Conservation (phyloP, 2,888 invertebrate species). For the Tachystola acroxantha region DNA sequence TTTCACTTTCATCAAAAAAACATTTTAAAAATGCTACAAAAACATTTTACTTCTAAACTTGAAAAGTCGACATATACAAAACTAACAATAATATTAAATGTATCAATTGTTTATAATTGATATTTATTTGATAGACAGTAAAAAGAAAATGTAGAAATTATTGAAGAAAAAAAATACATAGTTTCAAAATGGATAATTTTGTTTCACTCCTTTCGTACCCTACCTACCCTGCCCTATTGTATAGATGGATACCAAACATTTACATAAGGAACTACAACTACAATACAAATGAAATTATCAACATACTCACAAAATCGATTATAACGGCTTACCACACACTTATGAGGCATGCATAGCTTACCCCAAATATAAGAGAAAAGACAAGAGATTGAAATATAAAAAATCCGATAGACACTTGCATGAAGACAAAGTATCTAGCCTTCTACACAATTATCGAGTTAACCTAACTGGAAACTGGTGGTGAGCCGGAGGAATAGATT, state of each 20-base stretch:
- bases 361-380: too few relatives aligned
- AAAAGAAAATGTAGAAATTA: conserved; percentile 72
- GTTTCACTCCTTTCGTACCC: conserved; percentile 35
- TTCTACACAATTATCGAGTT: conserved; percentile 45
- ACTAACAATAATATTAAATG: conserved; percentile 68
- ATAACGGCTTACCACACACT: too few relatives aligned
- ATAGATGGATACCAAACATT: neutral
- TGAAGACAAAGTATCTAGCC: conserved; percentile 40
- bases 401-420: conserved; percentile 27
- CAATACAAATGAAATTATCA: too few relatives aligned
- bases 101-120: conserved; percentile 76
- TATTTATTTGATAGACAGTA: conserved; percentile 74
- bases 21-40: conserved; percentile 57
- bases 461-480: conserved; percentile 40
- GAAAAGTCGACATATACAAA: conserved; percentile 68
- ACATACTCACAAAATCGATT: too few relatives aligned
- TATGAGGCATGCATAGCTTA: too few relatives aligned
- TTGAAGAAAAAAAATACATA: conserved; percentile 72
- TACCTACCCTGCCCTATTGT: conserved; percentile 16
- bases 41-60: conserved; percentile 65
- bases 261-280: too few relatives aligned
- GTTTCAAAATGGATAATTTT: conserved; percentile 63
- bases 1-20: conserved; percentile 67
- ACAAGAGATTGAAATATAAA: conserved; percentile 13
- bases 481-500: conserved; percentile 28